Evolutionary conservation across 2,113 vertebrate genomes (phyloP).

Genomic region (Sapajus apella): DNA sequence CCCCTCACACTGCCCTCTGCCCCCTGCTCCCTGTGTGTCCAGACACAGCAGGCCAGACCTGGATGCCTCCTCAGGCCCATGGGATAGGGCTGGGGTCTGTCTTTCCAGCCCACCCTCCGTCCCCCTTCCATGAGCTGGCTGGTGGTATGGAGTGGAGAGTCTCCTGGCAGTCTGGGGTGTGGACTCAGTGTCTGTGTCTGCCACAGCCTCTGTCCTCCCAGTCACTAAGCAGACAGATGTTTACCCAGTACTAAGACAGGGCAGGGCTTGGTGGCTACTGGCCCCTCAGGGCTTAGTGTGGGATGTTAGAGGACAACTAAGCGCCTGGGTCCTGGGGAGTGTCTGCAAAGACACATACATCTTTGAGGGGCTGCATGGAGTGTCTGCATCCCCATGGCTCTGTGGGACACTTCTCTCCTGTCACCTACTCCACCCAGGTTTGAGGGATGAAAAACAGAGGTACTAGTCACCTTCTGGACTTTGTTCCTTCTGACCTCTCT

Average conservation of each 20-base stretch:
- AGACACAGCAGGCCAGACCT: neutral
- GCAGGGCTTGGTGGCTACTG: neutral
- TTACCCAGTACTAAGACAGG: neutral
- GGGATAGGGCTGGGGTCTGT: neutral
- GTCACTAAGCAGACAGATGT: neutral
- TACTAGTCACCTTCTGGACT: neutral
- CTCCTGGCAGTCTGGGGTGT: neutral
- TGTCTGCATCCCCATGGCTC: neutral
- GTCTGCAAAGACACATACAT: neutral
- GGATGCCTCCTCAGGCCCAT: neutral
- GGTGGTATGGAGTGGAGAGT: too few relatives aligned
- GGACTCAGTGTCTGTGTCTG: neutral
- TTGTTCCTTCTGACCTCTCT: too few relatives aligned
- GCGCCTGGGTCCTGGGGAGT: neutral
- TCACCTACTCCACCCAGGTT: neutral
- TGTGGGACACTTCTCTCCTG: neutral
- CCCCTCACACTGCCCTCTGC: too few relatives aligned
- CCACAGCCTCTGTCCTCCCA: neutral
- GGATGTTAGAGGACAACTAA: neutral
- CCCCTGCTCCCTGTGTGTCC: neutral
- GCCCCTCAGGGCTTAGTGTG: neutral
- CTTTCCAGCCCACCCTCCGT: rapidly evolving
- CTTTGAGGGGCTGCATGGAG: neutral
- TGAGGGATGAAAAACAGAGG: neutral
- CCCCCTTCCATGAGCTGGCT: neutral